Evolutionary conservation across 2,888 invertebrate genomes (phyloP), one percentile per base, ranked within the genome.

Genomic region (Volucella zonaria): DNA sequence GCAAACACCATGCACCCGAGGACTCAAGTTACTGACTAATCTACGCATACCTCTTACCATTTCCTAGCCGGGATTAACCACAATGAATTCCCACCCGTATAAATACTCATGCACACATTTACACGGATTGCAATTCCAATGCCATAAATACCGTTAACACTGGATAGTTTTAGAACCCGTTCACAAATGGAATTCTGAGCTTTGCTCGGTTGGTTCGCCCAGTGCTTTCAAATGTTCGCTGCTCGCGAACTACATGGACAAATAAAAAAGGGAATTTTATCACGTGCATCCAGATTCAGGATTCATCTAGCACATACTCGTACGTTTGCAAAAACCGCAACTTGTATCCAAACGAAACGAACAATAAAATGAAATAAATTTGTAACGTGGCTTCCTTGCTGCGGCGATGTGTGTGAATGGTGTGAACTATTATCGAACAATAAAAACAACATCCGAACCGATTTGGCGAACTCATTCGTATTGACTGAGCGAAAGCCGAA

Each of bases 381-480:
- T 83, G 83, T 83, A 71, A 54, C 70, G 80, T 66, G 83, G 79
- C 79, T 80, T 85, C 81, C 77, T 38, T 23, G 58, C 73, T 59
- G 79, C 80, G 6, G 31, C 31, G 4, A 6, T 31, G 31, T 31
- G 31, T 31, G 31, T 31, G 31, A 62, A 85, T 80, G 85, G 85
- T 81, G 81, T 76, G 85, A 85, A 81, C 85, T 85, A 85, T 85
- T 81, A 85, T 85, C 85, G 81, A 77, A 81, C 81, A 85, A 85
- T 85, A 85, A 85, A 85, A 85, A 77, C 45, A 77, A 81, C 81
- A 85, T 81, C 76, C 77, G 73, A 59, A 77, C 76, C 80, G 80
- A 81, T 81, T 85, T 85, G 80, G 80, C 80, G 74, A 81, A 85
- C 80, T 76, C 85, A 85, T 80, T 85, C 61, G 59, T 73, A 79